phyloP scores from a whole-genome alignment of 2,888 invertebrate genomes.

The Agrotis ipsilon region DNA sequence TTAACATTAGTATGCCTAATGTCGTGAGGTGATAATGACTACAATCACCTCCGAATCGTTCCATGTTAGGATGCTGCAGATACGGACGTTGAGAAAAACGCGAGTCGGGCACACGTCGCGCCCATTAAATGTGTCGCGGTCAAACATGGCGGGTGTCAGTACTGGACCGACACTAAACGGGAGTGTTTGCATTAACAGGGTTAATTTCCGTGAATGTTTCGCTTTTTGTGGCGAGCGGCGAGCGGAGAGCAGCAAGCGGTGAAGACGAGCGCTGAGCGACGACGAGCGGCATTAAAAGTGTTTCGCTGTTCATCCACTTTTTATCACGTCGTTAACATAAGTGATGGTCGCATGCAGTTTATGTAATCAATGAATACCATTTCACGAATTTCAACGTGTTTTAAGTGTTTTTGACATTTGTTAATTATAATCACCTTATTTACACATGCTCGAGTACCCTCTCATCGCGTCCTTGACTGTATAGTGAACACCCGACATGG shows the following conservation, averaged over 20 bases:
- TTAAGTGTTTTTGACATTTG: conserved; percentile 33
- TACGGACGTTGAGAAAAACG: conserved; percentile 49
- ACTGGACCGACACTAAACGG: conserved; percentile 48
- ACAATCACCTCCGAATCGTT: conserved; percentile 39
- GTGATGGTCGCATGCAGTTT: conserved; percentile 40
- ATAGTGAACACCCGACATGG: neutral
- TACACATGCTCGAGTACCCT: no score
- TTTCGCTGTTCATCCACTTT: conserved; percentile 54
- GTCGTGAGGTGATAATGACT: conserved; percentile 55
- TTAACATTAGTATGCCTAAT: conserved; percentile 55
- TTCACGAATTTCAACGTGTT: conserved; percentile 38
- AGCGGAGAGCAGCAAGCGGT: conserved; percentile 7
- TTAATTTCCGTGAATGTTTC: conserved; percentile 59
- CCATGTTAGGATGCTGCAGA: conserved; percentile 50
- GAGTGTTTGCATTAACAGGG: conserved; percentile 57
- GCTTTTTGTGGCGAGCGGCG: conserved; percentile 33
- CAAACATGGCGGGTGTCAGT: conserved; percentile 56
- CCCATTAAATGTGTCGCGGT: conserved; percentile 49
- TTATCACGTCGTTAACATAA: conserved; percentile 59
- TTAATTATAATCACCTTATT: conserved; percentile 11
- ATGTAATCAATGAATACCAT: conserved; percentile 49
- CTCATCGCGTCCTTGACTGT: no score
- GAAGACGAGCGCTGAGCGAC: conserved; percentile 10
- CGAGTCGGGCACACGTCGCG: conserved; percentile 38
- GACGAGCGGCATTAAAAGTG: conserved; percentile 45